Conservation (phyloP, 2,113 vertebrate species). For the Bostrychus sinensis region DNA sequence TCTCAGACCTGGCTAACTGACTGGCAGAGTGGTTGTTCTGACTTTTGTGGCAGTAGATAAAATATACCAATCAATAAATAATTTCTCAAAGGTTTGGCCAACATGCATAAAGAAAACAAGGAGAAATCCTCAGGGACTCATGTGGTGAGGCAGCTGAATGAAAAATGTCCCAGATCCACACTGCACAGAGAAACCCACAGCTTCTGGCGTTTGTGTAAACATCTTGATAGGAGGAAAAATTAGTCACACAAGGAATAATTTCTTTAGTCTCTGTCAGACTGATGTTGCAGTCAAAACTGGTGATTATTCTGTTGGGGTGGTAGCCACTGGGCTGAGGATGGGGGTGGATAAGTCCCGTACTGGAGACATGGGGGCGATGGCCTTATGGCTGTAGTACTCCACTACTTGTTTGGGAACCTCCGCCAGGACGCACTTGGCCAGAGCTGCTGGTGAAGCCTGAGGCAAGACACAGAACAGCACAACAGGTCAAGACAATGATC, state of each 20-base stretch:
- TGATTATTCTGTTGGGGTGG: slow-evolving; percentile 78
- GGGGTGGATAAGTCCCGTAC: slow-evolving; percentile 67
- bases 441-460: slow-evolving; percentile 89
- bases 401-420: slow-evolving; percentile 96
- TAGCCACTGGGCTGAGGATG: slow-evolving; percentile 77
- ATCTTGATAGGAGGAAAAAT: slow-evolving; percentile 51
- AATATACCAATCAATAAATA: slow-evolving; percentile 30
- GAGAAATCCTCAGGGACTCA: slow-evolving; percentile 30
- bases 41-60: slow-evolving; percentile 29
- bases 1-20: not conserved
- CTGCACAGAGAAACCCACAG: slow-evolving; percentile 37
- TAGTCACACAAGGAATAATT: not conserved
- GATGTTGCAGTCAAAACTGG: slow-evolving; percentile 42
- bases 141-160: slow-evolving; percentile 53
- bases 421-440: slow-evolving; percentile 92
- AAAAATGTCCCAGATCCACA: slow-evolving; percentile 34
- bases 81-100: slow-evolving; percentile 25
- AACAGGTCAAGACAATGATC: slow-evolving; percentile 21
- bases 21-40: slow-evolving; percentile 15
- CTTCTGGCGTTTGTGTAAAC: slow-evolving; percentile 55
- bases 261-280: slow-evolving; percentile 10
- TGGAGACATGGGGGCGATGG: slow-evolving; percentile 83
- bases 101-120: slow-evolving; percentile 56
- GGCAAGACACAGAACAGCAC: slow-evolving; percentile 51
- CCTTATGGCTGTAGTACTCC: slow-evolving; percentile 93